phyloP scores from a whole-genome alignment of 2,797 vertebrate species.

The Pseudomugil tenellus region DNA sequence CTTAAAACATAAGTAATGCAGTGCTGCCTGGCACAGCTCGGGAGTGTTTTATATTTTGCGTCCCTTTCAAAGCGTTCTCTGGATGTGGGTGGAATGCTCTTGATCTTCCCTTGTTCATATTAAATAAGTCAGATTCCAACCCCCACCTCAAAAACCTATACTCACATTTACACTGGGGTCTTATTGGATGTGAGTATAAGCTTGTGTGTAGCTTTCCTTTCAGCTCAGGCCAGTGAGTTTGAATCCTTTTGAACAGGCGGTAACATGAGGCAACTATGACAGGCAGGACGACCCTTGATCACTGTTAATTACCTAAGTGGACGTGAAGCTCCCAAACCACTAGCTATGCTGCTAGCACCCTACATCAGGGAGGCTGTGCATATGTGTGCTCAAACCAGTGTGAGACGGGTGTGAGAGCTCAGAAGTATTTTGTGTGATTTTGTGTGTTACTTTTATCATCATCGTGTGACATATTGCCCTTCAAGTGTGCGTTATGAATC shows the following conservation, averaged over 20 bases:
- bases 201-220: slow-evolving; percentile 74
- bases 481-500: slow-evolving; percentile 45
- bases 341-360: slow-evolving; percentile 50
- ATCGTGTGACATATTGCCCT: slow-evolving; percentile 48
- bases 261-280: slow-evolving; percentile 77
- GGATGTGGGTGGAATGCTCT: slow-evolving; percentile 70
- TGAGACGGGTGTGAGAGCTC: slow-evolving; percentile 23
- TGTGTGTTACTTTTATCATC: slow-evolving; percentile 18
- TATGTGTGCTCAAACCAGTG: slow-evolving; percentile 28
- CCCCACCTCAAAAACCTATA: slow-evolving; percentile 68
- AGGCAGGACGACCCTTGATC: slow-evolving; percentile 81
- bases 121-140: slow-evolving; percentile 77
- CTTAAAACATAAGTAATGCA: slow-evolving; percentile 15
- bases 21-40: slow-evolving; percentile 17
- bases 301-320: slow-evolving; percentile 81
- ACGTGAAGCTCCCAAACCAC: slow-evolving; percentile 74
- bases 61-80: slow-evolving; percentile 70
- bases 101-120: slow-evolving; percentile 79
- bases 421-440: slow-evolving; percentile 24
- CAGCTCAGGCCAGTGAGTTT: slow-evolving; percentile 77
- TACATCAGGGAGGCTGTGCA: slow-evolving; percentile 39
- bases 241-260: slow-evolving; percentile 81
- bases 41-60: slow-evolving; percentile 43
- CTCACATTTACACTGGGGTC: slow-evolving; percentile 55
- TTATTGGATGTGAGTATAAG: slow-evolving; percentile 79